Evolutionary conservation across 2,888 invertebrate genomes (phyloP).

Genomic region (Blastobasis lacticolella): DNA sequence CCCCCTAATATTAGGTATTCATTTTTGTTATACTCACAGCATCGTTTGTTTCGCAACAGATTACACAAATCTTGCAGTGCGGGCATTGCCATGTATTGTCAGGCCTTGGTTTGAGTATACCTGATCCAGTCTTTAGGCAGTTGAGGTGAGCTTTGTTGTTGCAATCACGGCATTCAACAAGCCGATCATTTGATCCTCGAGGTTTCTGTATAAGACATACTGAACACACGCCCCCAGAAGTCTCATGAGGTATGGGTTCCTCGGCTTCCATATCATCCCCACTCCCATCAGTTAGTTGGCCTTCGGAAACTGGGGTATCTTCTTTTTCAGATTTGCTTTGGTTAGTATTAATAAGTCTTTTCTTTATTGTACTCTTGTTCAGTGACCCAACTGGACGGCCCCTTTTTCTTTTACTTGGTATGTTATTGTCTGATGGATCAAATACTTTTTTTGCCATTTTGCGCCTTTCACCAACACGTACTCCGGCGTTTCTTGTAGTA

Average conservation of each 20-base stretch:
- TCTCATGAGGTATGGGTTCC: slow-evolving; percentile 51
- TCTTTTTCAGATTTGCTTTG: slow-evolving; percentile 43
- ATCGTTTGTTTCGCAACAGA: slow-evolving; percentile 86
- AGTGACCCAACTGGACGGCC: slow-evolving; percentile 78
- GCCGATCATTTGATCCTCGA: slow-evolving; percentile 74
- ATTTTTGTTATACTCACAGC: slow-evolving; percentile 69
- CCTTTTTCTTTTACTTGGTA: slow-evolving; percentile 80
- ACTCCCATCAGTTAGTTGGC: slow-evolving; percentile 60
- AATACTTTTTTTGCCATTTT: slow-evolving; percentile 90
- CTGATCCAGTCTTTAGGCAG: slow-evolving; percentile 80
- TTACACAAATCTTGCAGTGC: slow-evolving; percentile 89
- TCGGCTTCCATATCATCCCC: slow-evolving; percentile 61
- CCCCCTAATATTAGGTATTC: too few species aligned
- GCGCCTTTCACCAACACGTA: slow-evolving; percentile 75
- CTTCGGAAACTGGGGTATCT: slow-evolving; percentile 50
- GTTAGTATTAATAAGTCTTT: slow-evolving; percentile 48
- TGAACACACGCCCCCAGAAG: slow-evolving; percentile 75
- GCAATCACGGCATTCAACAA: slow-evolving; percentile 82
- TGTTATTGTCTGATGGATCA: slow-evolving; percentile 88
- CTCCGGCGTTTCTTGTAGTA: slow-evolving; percentile 45
- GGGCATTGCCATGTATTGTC: slow-evolving; percentile 90
- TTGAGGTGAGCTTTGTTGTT: slow-evolving; percentile 82
- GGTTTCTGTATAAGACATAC: slow-evolving; percentile 76
- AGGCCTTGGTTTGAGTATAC: slow-evolving; percentile 76
- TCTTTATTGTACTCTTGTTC: slow-evolving; percentile 75